Evolutionary conservation across 2,888 invertebrate genomes (phyloP).

Genomic region (Drepana falcataria): DNA sequence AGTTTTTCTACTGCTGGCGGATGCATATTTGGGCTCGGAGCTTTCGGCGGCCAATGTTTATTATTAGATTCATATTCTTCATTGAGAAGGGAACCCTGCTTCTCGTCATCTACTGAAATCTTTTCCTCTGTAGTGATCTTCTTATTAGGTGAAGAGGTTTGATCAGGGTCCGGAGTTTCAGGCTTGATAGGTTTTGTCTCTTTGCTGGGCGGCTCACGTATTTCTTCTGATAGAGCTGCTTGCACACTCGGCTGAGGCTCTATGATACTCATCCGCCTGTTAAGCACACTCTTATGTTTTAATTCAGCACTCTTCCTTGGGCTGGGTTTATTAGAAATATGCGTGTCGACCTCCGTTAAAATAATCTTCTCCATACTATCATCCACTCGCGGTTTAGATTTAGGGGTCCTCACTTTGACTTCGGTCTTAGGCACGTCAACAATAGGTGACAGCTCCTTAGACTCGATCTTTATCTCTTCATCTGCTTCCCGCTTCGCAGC

Average conservation of each 20-base stretch:
- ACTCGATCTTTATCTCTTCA: constrained; percentile 75
- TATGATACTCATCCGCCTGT: constrained; percentile 34
- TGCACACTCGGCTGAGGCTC: constrained; percentile 25
- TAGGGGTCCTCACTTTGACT: constrained; percentile 33
- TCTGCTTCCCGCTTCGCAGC: constrained; percentile 81
- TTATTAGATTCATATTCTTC: constrained; percentile 49
- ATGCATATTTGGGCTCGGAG: constrained; percentile 54
- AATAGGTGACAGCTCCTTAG: constrained; percentile 52
- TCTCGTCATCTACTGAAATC: constrained; percentile 28
- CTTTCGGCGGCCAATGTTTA: constrained; percentile 63
- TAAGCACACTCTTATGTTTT: constrained; percentile 36
- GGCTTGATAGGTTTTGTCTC: constrained; percentile 20
- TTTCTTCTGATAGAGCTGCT: constrained; percentile 26
- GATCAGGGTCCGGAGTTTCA: constrained; percentile 19
- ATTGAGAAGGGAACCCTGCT: constrained; percentile 38
- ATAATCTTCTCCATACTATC: constrained; percentile 44
- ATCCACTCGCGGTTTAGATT: constrained; percentile 39
- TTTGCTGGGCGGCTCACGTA: constrained; percentile 30
- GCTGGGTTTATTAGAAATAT: constrained; percentile 31
- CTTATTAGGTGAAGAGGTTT: constrained; percentile 36
- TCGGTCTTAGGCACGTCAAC: constrained; percentile 40
- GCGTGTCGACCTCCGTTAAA: constrained; percentile 19
- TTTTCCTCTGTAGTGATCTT: constrained; percentile 29
- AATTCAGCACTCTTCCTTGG: constrained; percentile 45
- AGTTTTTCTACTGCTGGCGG: constrained; percentile 66